Conservation (phyloP, 2,797 vertebrate genomes). For the Carcharodon carcharias region DNA sequence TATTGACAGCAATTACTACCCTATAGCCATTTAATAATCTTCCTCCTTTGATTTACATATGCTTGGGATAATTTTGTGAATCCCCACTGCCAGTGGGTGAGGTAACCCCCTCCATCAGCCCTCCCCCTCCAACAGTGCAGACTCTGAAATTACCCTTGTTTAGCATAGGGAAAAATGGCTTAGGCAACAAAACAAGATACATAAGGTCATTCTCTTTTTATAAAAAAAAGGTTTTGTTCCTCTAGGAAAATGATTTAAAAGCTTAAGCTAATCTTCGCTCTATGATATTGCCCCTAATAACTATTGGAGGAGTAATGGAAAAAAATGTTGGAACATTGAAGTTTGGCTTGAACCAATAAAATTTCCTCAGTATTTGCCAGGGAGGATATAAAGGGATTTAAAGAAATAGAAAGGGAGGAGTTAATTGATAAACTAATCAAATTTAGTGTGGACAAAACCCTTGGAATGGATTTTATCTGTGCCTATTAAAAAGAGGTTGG, state of each 20-base stretch:
- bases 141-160: neutral
- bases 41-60: neutral
- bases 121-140: neutral
- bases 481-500: neutral
- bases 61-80: neutral
- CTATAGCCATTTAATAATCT: neutral
- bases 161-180: neutral
- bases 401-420: too few species aligned
- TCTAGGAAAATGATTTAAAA: neutral
- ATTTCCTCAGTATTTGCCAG: neutral
- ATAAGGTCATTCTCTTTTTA: neutral
- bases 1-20: neutral
- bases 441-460: neutral
- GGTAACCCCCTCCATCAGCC: too few species aligned
- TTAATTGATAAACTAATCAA: neutral
- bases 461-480: neutral
- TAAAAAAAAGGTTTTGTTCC: neutral
- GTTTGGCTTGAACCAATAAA: neutral
- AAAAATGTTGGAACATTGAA: neutral
- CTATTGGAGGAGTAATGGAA: neutral
- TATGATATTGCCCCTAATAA: neutral
- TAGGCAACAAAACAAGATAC: neutral
- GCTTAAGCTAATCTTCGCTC: neutral
- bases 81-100: neutral
- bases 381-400: neutral